Conservation (phyloP, 2,113 vertebrate species). For the Aphelocoma coerulescens region DNA sequence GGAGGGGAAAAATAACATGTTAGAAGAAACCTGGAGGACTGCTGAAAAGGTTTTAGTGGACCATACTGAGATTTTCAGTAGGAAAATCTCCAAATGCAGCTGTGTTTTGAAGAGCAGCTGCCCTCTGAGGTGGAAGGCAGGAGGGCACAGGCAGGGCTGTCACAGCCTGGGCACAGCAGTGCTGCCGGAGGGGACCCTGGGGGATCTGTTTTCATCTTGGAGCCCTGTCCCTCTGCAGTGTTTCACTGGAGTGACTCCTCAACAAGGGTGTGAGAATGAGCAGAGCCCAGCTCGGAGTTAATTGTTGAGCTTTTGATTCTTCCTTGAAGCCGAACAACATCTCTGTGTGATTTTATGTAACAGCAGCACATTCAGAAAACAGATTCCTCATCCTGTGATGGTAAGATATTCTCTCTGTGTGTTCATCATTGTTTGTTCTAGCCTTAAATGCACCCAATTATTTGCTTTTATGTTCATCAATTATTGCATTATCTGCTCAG, state of each 20-base stretch:
- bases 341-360: neutral
- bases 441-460: neutral
- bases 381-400: neutral
- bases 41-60: neutral
- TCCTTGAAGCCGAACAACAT: accelerated
- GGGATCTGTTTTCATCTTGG: accelerated
- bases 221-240: neutral
- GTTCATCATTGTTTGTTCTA: neutral
- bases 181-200: neutral
- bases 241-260: neutral
- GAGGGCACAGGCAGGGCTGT: neutral
- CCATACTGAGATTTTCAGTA: neutral
- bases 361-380: neutral
- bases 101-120: neutral
- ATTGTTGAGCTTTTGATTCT: neutral
- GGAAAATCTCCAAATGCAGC: neutral
- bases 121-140: neutral
- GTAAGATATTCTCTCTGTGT: neutral
- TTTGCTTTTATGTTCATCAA: neutral
- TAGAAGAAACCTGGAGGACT: neutral
- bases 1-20: neutral
- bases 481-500: neutral
- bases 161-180: neutral
- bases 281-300: neutral
- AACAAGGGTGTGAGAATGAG: neutral